phyloP scores from a whole-genome alignment of 2,888 invertebrate species.

The Tetragnatha montana region DNA sequence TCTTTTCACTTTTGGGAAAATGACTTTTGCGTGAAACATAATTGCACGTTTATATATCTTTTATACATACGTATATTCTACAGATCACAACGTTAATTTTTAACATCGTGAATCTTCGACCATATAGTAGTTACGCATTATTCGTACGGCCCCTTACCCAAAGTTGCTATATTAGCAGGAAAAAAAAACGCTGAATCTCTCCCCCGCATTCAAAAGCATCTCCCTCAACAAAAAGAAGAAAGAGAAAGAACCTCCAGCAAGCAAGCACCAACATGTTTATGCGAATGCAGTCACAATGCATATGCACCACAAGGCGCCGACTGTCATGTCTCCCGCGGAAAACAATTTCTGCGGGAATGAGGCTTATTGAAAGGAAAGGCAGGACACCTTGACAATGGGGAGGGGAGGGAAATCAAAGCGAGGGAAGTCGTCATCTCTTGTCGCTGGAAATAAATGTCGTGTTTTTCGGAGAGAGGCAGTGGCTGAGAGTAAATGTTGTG shows the following conservation, averaged over 20 bases:
- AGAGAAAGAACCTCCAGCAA: background rate
- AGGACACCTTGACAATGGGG: slow-evolving; percentile 21
- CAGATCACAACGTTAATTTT: no score
- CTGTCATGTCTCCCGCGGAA: slow-evolving; percentile 22
- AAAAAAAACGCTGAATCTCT: background rate
- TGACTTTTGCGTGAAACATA: no score
- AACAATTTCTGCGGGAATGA: slow-evolving; percentile 41
- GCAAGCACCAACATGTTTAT: background rate
- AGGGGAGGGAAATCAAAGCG: slow-evolving; percentile 8
- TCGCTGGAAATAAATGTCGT: background rate
- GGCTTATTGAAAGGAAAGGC: slow-evolving; percentile 31
- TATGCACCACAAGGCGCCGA: background rate
- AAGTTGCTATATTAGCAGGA: background rate
- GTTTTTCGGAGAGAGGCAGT: background rate
- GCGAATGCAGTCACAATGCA: background rate
- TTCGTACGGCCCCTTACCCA: background rate
- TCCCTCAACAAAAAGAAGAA: background rate
- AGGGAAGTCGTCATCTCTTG: background rate
- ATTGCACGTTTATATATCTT: no score
- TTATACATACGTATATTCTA: no score
- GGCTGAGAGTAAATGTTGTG: no score
- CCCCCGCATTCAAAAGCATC: background rate
- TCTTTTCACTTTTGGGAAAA: no score
- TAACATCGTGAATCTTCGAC: no score
- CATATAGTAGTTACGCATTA: no score